Percentiles rank a stretch among this genome's conserved stretches.
phyloP scores from a whole-genome alignment of 2,113 vertebrate genomes.

The Polypterus bichir region DNA sequence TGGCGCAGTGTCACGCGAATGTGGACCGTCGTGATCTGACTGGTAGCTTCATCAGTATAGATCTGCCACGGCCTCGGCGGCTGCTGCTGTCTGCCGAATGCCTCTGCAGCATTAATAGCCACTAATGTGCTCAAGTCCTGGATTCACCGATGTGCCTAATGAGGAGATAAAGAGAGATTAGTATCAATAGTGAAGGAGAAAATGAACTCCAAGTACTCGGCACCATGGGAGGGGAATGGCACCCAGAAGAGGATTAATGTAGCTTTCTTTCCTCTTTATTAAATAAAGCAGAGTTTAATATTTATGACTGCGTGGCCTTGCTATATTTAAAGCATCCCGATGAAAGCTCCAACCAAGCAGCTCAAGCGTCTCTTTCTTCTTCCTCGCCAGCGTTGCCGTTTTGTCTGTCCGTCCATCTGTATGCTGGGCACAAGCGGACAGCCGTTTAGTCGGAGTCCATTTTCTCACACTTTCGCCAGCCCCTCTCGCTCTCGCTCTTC shows the following conservation, averaged over 20 bases:
- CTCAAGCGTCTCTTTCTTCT: no score
- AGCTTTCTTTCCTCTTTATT: slow-evolving; percentile 4
- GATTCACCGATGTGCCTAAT: not conserved
- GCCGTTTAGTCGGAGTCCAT: no score
- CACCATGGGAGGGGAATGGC: not conserved
- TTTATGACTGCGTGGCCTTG: slow-evolving; percentile 1
- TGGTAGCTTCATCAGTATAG: no score
- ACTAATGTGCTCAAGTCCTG: slow-evolving; percentile 2
- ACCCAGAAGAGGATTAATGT: not conserved
- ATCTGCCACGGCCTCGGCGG: not conserved
- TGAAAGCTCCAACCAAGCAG: no score
- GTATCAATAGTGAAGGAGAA: slow-evolving; percentile 5
- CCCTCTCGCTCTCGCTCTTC: no score
- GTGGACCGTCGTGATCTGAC: no score
- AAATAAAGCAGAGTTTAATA: slow-evolving; percentile 1
- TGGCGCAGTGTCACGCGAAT: no score
- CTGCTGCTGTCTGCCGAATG: not conserved
- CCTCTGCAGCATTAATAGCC: not conserved
- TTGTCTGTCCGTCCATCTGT: no score
- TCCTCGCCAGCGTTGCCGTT: no score
- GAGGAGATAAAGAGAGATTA: slow-evolving; percentile 8
- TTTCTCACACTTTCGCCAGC: no score
- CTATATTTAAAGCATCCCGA: not conserved
- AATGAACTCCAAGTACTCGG: not conserved
- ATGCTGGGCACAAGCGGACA: no score